Evolutionary conservation across 1,140 invertebrate species (phyloP), one percentile per base, ranked within the genome.

Genomic region (Papilio machaon): DNA sequence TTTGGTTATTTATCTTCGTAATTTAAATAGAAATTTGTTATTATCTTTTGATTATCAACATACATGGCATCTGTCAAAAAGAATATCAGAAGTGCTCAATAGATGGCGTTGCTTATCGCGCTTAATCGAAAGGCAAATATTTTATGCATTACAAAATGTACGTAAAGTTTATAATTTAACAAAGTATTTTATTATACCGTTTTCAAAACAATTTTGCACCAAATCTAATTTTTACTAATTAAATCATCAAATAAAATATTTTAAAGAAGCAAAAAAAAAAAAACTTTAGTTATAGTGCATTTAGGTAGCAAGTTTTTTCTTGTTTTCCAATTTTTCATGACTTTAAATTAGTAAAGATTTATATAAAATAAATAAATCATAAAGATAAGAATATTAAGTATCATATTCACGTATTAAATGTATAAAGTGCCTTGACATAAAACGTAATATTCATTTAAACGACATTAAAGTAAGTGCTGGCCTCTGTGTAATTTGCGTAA

Each of bases 371-470:
- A 74, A n/a, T 52, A 76, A 76, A 76, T 15, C 49, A 54, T 13
- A 76, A 13, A 76, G 74, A 52, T 76, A 54, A 52, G 19, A 15
- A 47, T 47, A 76, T 77, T 38, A 77, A 75, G 19, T 43, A 49
- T 30, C n/a, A 52, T 30, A 54, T 78, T 78, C 35, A 78, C 49
- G 23, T 78, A 17, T 58, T 35, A 77, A 77, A 77, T 60, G 74
- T 78, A 78, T 78, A 67, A 78, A 79, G 77, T 79, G 77, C 77
- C 77, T 79, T 79, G 77, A 64, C 77, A 79, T 79, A 67, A 79
- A 79, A 79, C 77, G 77, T 79, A 64, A 67, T 67, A 64, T 79
- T 79, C 77, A 64, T 79, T 67, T 67, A 79, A 79, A 67, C 54
- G 77, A 46, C 58, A 46, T 64, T 64, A 64, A 79, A 54, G 30